Percentiles rank a stretch among this genome's conserved stretches.
These are phyloP conservation scores for Lasioglossum oenotherae DNA, from an alignment of 2,888 invertebrate genomes.

Conservation along the genomic window DNA sequence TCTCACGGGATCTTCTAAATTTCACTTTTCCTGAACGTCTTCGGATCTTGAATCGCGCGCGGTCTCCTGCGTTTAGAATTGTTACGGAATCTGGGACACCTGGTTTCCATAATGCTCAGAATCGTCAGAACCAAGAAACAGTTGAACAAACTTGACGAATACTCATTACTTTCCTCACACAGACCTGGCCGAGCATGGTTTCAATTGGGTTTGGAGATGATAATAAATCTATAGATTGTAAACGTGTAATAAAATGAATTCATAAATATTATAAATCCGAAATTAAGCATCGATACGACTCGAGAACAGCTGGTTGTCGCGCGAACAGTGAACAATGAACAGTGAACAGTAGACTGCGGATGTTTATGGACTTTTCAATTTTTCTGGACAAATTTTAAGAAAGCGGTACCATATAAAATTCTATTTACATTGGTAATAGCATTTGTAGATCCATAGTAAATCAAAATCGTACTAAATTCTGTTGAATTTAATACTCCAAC, in stretches of 20 bases:
- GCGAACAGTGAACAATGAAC: not conserved
- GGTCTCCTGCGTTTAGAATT: not conserved
- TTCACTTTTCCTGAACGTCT: conserved; percentile 42
- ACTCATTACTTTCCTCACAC: not conserved
- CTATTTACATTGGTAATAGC: too few relatives aligned
- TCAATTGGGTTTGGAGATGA: not conserved
- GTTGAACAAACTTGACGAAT: not conserved
- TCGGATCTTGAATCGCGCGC: not conserved
- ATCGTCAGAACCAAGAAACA: not conserved
- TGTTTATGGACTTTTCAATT: too few relatives aligned
- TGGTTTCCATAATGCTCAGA: not conserved
- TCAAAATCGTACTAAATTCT: too few relatives aligned
- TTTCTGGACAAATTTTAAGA: too few relatives aligned
- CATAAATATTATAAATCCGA: not conserved
- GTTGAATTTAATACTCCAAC: too few relatives aligned
- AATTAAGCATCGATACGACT: not conserved
- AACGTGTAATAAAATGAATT: not conserved
- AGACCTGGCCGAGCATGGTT: not conserved
- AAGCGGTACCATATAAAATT: too few relatives aligned
- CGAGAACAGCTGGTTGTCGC: not conserved
- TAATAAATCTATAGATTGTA: not conserved
- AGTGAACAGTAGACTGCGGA: too few relatives aligned
- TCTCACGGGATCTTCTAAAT: conserved; percentile 44
- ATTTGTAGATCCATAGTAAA: too few relatives aligned
- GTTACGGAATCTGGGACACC: not conserved